These are phyloP conservation scores for Tyrophagus putrescentiae DNA, from an alignment of 1,140 invertebrate genomes.

Conservation along the genomic window DNA sequence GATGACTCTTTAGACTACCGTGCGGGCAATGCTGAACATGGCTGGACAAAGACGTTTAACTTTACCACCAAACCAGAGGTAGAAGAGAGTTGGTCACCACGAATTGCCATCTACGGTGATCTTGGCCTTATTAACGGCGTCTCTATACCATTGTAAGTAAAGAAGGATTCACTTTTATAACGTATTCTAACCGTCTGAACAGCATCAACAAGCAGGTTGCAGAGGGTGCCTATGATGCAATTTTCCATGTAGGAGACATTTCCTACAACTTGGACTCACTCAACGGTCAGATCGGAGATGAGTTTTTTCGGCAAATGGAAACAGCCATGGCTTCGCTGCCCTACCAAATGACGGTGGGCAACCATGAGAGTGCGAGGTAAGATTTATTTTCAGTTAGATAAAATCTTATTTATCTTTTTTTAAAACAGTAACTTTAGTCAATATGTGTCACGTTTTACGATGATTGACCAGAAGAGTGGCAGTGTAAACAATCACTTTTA, in stretches of 20 bases:
- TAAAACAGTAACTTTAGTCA: constrained; percentile 7
- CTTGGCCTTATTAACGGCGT: constrained; percentile 40
- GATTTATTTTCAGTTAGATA: constrained; percentile 7
- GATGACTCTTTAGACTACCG: constrained; percentile 30
- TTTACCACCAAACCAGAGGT: constrained; percentile 33
- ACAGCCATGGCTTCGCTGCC: constrained; percentile 67
- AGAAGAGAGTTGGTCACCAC: constrained; percentile 33
- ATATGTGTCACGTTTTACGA: constrained; percentile 37
- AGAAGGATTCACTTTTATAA: background rate
- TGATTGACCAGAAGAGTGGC: constrained; percentile 57
- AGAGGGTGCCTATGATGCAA: constrained; percentile 37
- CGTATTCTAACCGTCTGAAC: background rate
- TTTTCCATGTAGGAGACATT: constrained; percentile 55
- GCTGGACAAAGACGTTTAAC: constrained; percentile 35
- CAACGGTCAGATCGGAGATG: constrained; percentile 46
- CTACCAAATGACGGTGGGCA: constrained; percentile 81
- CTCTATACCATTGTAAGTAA: constrained; percentile 34
- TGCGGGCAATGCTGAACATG: constrained; percentile 33
- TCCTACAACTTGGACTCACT: constrained; percentile 82
- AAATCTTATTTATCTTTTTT: background rate
- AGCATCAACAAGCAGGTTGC: constrained; percentile 31
- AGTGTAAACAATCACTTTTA: constrained; percentile 58
- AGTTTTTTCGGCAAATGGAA: constrained; percentile 79
- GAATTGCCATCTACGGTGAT: constrained; percentile 40
- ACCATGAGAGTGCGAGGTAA: constrained; percentile 73